Percentiles rank a stretch among this genome's conserved stretches.
phyloP scores from a whole-genome alignment of 2,113 vertebrate genomes.

The Pelmatolapia mariae region DNA sequence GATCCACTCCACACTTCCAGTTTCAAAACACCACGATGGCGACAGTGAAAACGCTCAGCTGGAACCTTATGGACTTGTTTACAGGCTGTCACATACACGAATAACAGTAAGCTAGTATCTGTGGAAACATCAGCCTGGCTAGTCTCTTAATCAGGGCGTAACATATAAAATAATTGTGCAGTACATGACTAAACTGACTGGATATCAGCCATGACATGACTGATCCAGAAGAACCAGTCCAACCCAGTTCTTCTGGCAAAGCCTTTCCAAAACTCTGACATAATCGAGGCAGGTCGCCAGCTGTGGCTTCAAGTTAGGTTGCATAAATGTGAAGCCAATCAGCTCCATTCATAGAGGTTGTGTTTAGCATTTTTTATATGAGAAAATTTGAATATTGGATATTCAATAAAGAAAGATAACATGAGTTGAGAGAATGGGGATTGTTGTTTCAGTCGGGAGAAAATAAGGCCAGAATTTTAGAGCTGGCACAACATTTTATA shows the following conservation, averaged over 20 bases:
- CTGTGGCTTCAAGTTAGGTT: background rate
- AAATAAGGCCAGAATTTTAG: background rate
- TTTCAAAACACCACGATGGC: background rate
- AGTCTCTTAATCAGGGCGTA: background rate
- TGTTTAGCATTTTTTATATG: background rate
- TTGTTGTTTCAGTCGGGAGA: background rate
- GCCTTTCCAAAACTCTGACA: background rate
- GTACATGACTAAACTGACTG: background rate
- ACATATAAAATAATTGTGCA: background rate
- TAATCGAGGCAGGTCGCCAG: background rate
- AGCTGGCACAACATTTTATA: background rate
- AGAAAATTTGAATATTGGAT: background rate
- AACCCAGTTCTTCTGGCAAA: background rate
- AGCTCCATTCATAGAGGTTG: background rate
- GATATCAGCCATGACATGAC: background rate
- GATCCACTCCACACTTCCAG: background rate
- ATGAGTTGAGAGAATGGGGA: accelerated
- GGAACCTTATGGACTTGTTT: background rate
- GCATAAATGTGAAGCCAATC: background rate
- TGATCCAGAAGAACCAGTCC: background rate
- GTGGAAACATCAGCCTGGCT: background rate
- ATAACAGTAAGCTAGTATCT: background rate
- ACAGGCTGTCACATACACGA: background rate
- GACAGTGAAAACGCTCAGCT: background rate
- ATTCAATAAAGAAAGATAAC: background rate